Evolutionary conservation across 1,140 invertebrate species (phyloP).

Genomic region (Solenopsis invicta): DNA sequence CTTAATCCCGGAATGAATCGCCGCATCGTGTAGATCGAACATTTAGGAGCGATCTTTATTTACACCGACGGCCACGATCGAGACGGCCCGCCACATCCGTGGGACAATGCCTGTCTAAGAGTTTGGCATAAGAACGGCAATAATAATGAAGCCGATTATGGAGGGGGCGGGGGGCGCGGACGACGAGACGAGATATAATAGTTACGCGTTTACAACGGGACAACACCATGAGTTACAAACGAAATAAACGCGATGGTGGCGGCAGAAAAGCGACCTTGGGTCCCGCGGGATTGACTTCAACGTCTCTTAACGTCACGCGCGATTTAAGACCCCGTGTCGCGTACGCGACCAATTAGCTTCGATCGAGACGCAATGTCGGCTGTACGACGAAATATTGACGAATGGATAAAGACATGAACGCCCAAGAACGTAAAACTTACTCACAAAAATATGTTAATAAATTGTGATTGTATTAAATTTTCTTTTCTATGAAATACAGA

Average conservation of each 20-base stretch:
- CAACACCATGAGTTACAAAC: constrained; percentile 59
- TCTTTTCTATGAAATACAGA: background rate
- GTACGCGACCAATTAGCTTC: background rate
- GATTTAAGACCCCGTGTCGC: background rate
- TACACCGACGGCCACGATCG: constrained; percentile 10
- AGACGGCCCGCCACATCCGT: background rate
- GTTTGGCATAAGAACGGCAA: constrained; percentile 61
- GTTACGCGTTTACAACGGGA: constrained; percentile 61
- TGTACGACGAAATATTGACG: too few species aligned
- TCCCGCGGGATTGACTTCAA: constrained; percentile 42
- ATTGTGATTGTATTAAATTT: background rate
- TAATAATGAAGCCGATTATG: constrained; percentile 70
- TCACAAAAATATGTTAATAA: background rate
- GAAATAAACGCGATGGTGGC: constrained; percentile 61
- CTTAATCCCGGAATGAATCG: constrained; percentile 45
- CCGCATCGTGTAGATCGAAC: constrained; percentile 20
- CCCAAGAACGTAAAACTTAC: background rate
- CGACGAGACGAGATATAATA: constrained; percentile 66
- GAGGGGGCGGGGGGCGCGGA: background rate
- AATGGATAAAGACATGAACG: too few species aligned
- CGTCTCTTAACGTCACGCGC: background rate
- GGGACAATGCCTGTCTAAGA: constrained; percentile 56
- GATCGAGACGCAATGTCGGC: background rate
- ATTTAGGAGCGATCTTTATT: constrained; percentile 34
- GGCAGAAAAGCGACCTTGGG: constrained; percentile 66